Conservation (phyloP, 2,888 invertebrate genomes). For the Arenicola marina region DNA sequence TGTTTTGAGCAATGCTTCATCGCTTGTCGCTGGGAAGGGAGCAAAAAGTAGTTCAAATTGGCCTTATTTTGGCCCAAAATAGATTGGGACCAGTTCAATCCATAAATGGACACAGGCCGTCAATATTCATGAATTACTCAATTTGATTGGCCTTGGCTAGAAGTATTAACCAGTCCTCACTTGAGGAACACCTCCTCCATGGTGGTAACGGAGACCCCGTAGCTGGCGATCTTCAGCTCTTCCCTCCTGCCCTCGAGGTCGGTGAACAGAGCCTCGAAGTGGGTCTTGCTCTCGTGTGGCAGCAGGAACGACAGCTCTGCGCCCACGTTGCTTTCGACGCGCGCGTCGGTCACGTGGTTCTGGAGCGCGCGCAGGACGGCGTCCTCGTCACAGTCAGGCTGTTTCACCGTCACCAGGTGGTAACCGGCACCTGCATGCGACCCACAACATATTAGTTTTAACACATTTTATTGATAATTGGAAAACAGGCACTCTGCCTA, state of each 20-base stretch:
- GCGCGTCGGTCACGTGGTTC: conserved; percentile 70
- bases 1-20: too few species aligned
- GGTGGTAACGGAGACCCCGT: conserved; percentile 83
- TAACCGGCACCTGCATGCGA: conserved; percentile 71
- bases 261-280: conserved; percentile 48
- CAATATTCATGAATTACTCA: too few species aligned
- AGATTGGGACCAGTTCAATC: too few species aligned
- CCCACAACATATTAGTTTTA: too few species aligned
- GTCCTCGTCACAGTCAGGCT: conserved; percentile 61
- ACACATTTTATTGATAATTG: too few species aligned
- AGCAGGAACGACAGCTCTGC: conserved; percentile 55
- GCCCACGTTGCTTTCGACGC: conserved; percentile 63
- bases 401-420: conserved; percentile 72
- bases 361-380: conserved; percentile 69
- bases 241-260: conserved; percentile 45
- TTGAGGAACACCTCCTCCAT: conserved; percentile 78
- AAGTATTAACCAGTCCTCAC: too few species aligned
- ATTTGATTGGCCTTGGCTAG: too few species aligned
- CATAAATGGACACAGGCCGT: too few species aligned
- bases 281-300: conserved; percentile 45
- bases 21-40: too few species aligned
- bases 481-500: too few species aligned
- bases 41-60: too few species aligned
- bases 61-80: too few species aligned
- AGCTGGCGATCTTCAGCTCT: conserved; percentile 73